These are phyloP conservation scores for Guaruba guarouba DNA, from an alignment of 2,113 vertebrate species.

Conservation along the genomic window DNA sequence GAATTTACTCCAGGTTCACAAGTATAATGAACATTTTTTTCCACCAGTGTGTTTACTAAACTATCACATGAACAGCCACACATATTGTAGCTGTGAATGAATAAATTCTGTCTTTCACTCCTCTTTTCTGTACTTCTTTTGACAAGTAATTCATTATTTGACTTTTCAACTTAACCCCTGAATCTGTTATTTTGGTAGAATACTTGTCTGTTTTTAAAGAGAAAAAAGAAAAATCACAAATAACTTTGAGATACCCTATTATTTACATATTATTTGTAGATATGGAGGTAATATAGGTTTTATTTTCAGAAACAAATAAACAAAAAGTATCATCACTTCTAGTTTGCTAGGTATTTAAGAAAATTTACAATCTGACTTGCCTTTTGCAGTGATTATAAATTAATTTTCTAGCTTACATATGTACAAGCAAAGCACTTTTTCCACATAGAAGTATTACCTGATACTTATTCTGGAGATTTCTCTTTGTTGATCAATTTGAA, in stretches of 20 bases:
- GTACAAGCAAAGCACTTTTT: neutral
- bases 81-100: neutral
- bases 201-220: neutral
- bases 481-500: neutral
- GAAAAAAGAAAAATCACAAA: neutral
- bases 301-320: neutral
- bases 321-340: neutral
- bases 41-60: neutral
- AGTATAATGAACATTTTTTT: neutral
- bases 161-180: neutral
- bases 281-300: neutral
- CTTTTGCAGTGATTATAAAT: neutral
- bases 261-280: neutral
- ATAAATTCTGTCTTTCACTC: neutral
- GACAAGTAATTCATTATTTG: conserved; percentile 7
- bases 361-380: neutral
- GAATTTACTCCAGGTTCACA: neutral
- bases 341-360: neutral
- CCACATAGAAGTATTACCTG: neutral
- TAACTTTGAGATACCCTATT: neutral
- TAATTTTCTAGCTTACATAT: neutral
- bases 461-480: neutral
- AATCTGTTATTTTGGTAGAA: neutral
- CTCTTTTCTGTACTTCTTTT: neutral
- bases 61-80: neutral